These are phyloP conservation scores for Spialia ferax DNA, from an alignment of 2,888 invertebrate genomes.

Conservation along the genomic window DNA sequence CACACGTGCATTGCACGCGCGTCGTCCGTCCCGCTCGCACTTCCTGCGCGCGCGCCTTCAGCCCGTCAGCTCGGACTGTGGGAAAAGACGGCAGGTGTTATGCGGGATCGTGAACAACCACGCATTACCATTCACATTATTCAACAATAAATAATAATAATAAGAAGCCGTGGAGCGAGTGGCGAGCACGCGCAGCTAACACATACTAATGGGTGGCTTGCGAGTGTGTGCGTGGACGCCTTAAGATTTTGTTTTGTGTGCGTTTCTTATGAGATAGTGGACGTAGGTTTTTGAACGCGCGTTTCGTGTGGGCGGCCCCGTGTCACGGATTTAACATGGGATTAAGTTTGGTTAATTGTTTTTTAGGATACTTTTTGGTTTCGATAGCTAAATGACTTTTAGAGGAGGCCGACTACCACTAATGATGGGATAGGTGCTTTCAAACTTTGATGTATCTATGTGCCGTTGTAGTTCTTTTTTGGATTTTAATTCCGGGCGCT, in stretches of 20 bases:
- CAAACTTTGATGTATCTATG: slow-evolving; percentile 30
- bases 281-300: slow-evolving; percentile 65
- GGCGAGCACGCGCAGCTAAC: slow-evolving; percentile 83
- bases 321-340: slow-evolving; percentile 73
- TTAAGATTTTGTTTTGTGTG: slow-evolving; percentile 54
- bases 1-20: slow-evolving; percentile 77
- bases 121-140: slow-evolving; percentile 87
- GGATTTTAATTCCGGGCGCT: neutral
- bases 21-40: slow-evolving; percentile 65
- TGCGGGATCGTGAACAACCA: slow-evolving; percentile 87
- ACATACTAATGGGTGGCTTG: slow-evolving; percentile 74
- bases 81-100: slow-evolving; percentile 88
- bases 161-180: slow-evolving; percentile 85
- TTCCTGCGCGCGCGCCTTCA: slow-evolving; percentile 78
- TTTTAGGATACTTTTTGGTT: slow-evolving; percentile 70
- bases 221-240: slow-evolving; percentile 56
- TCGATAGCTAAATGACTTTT: slow-evolving; percentile 44
- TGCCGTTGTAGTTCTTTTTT: neutral
- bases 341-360: slow-evolving; percentile 79
- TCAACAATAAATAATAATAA: slow-evolving; percentile 87
- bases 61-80: slow-evolving; percentile 78
- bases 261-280: slow-evolving; percentile 57
- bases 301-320: slow-evolving; percentile 81
- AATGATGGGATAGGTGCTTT: slow-evolving; percentile 35
- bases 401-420: slow-evolving; percentile 34